Evolutionary conservation across 2,888 invertebrate genomes (phyloP), one percentile per base, ranked within the genome.

Genomic region (Timema podura): DNA sequence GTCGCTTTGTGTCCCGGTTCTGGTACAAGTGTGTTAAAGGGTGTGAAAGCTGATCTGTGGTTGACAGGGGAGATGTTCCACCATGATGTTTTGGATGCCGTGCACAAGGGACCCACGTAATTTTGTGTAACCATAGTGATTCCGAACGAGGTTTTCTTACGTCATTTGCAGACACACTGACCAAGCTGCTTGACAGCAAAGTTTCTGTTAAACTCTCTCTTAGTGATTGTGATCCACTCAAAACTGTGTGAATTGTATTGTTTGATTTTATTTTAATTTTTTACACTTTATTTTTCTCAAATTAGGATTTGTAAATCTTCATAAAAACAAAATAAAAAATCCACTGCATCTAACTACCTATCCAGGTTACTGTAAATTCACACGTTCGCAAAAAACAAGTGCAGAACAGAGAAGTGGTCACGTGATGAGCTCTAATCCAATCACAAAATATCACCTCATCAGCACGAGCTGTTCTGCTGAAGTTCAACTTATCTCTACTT

Each of bases 61-160:
- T 80, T 98, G 49, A 96, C 96, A 15, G 86, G 86, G 16, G 98
- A 98, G 85, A 96, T 98, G 96, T 87, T 92, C 1, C 98, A 98
- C 81, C 98, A 98, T 78, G 96, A 97, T 75, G 82, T 96, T 0
- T 84, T 98, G 49, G 94, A 97, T 77, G 95, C 93, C 0, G 86
- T 89, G 45, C 93, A 95, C 76, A 87, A 85, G 69, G 91, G 91
- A 86, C 86, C 15, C 87, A 89, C 70, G 95, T 97, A 0, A 90
- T 97, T 77, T 83, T 97, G 16, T 93, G 93, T 74, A 96, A 96
- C 80, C 97, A 98, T 81, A 94, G 93, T 54, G 95, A 96, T 82
- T 94, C 96, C 0, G 98, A 98, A 81, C 85, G 97, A 73, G 96
- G 96, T 6, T 98, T 89, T 79, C 83, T 97, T 6, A 83, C 82